Conservation (phyloP, 2,888 invertebrate genomes). For the Eumacrocentrus americanus region DNA sequence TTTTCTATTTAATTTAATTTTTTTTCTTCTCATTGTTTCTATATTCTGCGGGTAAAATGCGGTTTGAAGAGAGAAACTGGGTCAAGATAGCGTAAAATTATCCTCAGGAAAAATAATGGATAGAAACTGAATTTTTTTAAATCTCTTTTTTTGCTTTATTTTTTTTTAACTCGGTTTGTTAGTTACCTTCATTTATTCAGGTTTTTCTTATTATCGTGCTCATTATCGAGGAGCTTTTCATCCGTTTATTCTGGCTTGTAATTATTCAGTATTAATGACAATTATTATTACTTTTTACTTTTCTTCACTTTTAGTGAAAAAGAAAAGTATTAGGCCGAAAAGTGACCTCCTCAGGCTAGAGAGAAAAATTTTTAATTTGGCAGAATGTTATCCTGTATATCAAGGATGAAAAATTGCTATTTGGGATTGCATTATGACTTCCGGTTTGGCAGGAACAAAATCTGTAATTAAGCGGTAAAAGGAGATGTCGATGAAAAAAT, state of each 20-base stretch:
- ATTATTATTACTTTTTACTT: too few species aligned
- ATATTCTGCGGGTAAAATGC: not conserved
- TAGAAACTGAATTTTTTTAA: not conserved
- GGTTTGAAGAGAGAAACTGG: slow-evolving; percentile 4
- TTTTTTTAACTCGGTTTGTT: slow-evolving; percentile 1
- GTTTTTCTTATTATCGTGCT: not conserved
- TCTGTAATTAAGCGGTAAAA: too few species aligned
- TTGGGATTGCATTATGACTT: too few species aligned
- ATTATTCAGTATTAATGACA: too few species aligned
- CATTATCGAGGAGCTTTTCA: slow-evolving; percentile 7
- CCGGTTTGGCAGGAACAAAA: too few species aligned
- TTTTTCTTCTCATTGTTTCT: not conserved
- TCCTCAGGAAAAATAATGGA: not conserved
- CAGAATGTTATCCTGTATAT: too few species aligned
- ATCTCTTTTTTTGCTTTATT: not conserved
- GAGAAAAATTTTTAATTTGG: too few species aligned
- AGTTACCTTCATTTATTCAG: not conserved
- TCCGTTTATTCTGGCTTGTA: too few species aligned
- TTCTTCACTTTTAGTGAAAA: slow-evolving; percentile 12
- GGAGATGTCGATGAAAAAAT: too few species aligned
- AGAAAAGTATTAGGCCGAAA: not conserved
- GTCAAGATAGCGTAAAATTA: slow-evolving; percentile 18
- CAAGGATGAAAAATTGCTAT: too few species aligned
- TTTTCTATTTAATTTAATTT: not conserved
- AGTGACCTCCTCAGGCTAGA: slow-evolving; percentile 11